A percentile compares a stretch with the other conserved stretches of the same genome.
These are phyloP conservation scores for Enteromius unitaeniatus DNA, from an alignment of 2,797 vertebrate genomes.

Conservation along the genomic window DNA sequence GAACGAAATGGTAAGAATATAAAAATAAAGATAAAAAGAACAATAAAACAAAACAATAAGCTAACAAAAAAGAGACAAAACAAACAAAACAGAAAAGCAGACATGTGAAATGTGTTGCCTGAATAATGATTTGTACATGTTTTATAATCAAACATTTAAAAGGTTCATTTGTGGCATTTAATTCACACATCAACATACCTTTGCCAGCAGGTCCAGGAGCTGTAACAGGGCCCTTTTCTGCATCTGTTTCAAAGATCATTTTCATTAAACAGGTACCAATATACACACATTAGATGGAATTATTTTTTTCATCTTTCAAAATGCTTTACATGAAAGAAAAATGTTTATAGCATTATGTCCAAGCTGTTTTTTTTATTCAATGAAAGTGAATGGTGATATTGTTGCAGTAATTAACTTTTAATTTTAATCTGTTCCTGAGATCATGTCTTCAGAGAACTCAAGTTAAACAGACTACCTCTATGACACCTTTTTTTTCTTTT, in stretches of 20 bases:
- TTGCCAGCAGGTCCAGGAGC: conserved; percentile 89
- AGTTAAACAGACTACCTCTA: background rate
- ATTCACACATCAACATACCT: conserved; percentile 79
- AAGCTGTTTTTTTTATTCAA: background rate
- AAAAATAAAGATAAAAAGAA: conserved; percentile 7
- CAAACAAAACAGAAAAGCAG: conserved; percentile 27
- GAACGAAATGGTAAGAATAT: background rate
- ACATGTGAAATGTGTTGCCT: conserved; percentile 13
- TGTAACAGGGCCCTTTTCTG: conserved; percentile 82
- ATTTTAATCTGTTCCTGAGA: background rate
- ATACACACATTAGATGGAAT: background rate
- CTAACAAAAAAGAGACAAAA: conserved; percentile 40
- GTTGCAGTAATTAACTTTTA: background rate
- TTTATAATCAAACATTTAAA: background rate
- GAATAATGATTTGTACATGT: conserved; percentile 10
- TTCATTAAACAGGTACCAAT: conserved; percentile 46
- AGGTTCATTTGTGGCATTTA: background rate
- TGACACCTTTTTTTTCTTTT: background rate
- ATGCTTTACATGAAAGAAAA: background rate
- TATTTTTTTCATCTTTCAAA: background rate
- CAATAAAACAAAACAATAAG: background rate
- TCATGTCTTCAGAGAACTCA: conserved; percentile 7
- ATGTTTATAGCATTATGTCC: background rate
- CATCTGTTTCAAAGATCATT: conserved; percentile 66
- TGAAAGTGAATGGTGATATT: background rate